phyloP scores from a whole-genome alignment of 2,113 vertebrate species.

The Tragelaphus strepsiceros region DNA sequence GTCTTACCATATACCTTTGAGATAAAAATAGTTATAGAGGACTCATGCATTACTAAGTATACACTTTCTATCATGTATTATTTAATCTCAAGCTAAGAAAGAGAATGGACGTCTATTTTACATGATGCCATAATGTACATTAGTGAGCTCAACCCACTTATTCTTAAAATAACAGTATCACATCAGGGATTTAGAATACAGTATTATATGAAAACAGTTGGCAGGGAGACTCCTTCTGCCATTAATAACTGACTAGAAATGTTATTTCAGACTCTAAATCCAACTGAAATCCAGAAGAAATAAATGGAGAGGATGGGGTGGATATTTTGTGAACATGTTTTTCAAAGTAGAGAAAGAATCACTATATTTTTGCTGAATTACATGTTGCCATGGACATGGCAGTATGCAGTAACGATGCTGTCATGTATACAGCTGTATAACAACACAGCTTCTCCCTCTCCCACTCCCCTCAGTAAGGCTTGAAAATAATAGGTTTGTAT shows the following conservation, averaged over 20 bases:
- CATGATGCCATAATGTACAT: slow-evolving; percentile 61
- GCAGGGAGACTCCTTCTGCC: slow-evolving; percentile 46
- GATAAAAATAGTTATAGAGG: slow-evolving; percentile 42
- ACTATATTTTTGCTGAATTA: slow-evolving; percentile 65
- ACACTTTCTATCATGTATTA: slow-evolving; percentile 54
- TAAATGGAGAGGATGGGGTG: slow-evolving; percentile 48
- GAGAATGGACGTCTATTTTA: slow-evolving; percentile 52
- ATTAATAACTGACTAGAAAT: slow-evolving; percentile 61
- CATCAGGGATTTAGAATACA: slow-evolving; percentile 66
- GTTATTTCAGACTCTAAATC: slow-evolving; percentile 59
- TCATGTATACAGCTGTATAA: slow-evolving; percentile 56
- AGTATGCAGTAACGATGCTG: slow-evolving; percentile 44
- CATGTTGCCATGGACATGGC: slow-evolving; percentile 45
- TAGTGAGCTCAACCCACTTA: slow-evolving; percentile 61
- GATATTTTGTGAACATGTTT: slow-evolving; percentile 51
- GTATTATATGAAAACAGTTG: slow-evolving; percentile 62
- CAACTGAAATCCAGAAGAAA: slow-evolving; percentile 56
- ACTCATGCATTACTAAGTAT: slow-evolving; percentile 34
- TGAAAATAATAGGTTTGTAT: slow-evolving; percentile 68
- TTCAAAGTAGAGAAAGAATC: slow-evolving; percentile 55
- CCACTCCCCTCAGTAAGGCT: neutral
- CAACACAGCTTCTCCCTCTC: slow-evolving; percentile 35
- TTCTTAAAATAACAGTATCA: slow-evolving; percentile 72
- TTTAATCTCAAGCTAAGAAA: slow-evolving; percentile 53
- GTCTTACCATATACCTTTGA: slow-evolving; percentile 51